phyloP scores from a whole-genome alignment of 2,888 invertebrate genomes.

The Calephelis perditalis region DNA sequence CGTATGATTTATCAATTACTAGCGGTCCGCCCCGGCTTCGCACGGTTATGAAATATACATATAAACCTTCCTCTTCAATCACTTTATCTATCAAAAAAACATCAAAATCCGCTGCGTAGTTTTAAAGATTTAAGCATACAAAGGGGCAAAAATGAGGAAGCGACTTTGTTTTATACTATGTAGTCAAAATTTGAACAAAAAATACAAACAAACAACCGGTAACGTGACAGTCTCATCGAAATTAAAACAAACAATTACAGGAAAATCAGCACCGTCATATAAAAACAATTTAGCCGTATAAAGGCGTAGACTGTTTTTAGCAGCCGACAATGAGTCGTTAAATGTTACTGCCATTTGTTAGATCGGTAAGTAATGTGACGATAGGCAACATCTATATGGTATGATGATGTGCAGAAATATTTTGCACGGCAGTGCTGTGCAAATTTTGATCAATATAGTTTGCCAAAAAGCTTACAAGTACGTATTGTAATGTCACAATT shows the following conservation, averaged over 20 bases:
- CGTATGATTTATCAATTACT: too few relatives aligned
- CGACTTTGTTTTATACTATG: too few relatives aligned
- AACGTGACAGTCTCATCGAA: not conserved
- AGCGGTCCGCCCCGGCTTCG: too few relatives aligned
- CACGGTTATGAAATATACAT: too few relatives aligned
- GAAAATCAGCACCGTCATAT: conserved; percentile 17
- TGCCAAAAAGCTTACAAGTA: too few relatives aligned
- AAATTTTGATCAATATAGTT: conserved; percentile 29
- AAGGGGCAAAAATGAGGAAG: too few relatives aligned
- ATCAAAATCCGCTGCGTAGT: too few relatives aligned
- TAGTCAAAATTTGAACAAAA: not conserved
- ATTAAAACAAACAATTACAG: conserved; percentile 17
- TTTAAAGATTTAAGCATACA: too few relatives aligned
- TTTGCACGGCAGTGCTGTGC: conserved; percentile 43
- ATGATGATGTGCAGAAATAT: conserved; percentile 52
- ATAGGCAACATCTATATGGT: conserved; percentile 27
- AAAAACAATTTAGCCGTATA: conserved; percentile 46
- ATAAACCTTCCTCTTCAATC: too few relatives aligned
- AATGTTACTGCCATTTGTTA: conserved; percentile 59
- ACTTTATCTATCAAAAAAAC: too few relatives aligned
- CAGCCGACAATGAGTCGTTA: conserved; percentile 70
- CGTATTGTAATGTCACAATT: too few relatives aligned
- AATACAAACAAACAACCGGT: not conserved
- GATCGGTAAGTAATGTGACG: conserved; percentile 41
- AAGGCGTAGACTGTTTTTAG: conserved; percentile 51